Conservation (phyloP, 1,140 invertebrate species). For the Lordiphosa stackelbergi region DNA sequence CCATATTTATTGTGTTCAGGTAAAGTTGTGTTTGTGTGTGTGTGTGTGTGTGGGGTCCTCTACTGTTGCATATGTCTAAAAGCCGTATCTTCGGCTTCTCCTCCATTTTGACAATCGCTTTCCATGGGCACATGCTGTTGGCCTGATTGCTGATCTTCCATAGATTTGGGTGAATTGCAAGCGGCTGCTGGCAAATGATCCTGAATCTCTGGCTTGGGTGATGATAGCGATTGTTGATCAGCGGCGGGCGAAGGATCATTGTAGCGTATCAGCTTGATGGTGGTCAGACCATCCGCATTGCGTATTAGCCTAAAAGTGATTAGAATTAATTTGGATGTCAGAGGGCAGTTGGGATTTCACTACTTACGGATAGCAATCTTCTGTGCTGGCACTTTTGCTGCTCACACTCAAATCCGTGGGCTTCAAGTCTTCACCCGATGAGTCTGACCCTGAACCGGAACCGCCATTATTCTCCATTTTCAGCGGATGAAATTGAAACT, state of each 20-base stretch:
- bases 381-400: constrained; percentile 49
- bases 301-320: constrained; percentile 43
- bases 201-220: constrained; percentile 44
- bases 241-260: constrained; percentile 43
- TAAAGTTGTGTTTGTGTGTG: constrained; percentile 45
- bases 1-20: constrained; percentile 50
- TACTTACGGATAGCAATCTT: constrained; percentile 77
- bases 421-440: constrained; percentile 77
- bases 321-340: too few relatives aligned
- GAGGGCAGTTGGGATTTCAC: neutral
- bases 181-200: constrained; percentile 8
- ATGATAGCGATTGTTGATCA: constrained; percentile 18
- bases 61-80: constrained; percentile 63
- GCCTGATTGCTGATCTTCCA: constrained; percentile 48
- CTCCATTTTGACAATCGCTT: constrained; percentile 54
- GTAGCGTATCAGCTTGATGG: constrained; percentile 76
- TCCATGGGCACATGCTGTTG: constrained; percentile 65
- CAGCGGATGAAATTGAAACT: constrained; percentile 69
- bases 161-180: constrained; percentile 45
- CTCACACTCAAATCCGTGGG: constrained; percentile 79
- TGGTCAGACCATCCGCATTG: constrained; percentile 76
- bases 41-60: constrained; percentile 20
- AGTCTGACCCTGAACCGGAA: constrained; percentile 40
- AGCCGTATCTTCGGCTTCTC: constrained; percentile 43
- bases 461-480: constrained; percentile 61